Evolutionary conservation across 2,888 invertebrate species (phyloP).

Genomic region (Epistrophe grossulariae): DNA sequence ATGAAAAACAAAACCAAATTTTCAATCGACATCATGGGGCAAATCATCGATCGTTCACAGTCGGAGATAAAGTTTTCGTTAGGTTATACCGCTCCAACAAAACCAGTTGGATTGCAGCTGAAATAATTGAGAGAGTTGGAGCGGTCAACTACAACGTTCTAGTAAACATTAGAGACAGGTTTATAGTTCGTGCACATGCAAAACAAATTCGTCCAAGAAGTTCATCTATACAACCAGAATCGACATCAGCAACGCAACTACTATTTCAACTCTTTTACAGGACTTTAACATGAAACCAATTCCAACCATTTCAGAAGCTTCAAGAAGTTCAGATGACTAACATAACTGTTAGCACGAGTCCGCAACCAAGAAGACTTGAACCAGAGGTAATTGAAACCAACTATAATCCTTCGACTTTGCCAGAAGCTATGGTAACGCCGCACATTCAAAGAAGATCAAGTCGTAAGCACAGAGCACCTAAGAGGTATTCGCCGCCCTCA

Average conservation of each 20-base stretch:
- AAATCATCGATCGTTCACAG: not conserved
- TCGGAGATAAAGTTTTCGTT: not conserved
- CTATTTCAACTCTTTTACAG: not conserved
- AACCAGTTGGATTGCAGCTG: slow-evolving; percentile 1
- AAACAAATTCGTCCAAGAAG: not conserved
- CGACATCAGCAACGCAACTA: not conserved
- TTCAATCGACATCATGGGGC: slow-evolving; percentile 18
- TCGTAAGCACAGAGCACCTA: not conserved
- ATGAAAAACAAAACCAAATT: slow-evolving; percentile 11
- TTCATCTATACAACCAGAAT: not conserved
- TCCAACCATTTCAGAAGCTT: not conserved
- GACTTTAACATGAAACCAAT: not conserved
- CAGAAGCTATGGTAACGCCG: not conserved
- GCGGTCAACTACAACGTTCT: not conserved
- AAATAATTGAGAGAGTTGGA: not conserved
- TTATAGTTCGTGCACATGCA: slow-evolving; percentile 2
- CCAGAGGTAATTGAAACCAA: not conserved
- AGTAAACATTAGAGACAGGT: not conserved
- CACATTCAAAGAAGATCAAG: not conserved
- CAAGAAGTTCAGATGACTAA: not conserved
- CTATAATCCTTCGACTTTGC: not conserved
- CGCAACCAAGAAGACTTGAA: not conserved
- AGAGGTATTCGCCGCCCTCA: slow-evolving; percentile 3
- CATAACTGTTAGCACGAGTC: not conserved
- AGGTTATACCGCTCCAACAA: not conserved